Percentiles rank a stretch among this genome's conserved stretches.
These are phyloP conservation scores for Pantala flavescens DNA, from an alignment of 1,140 invertebrate species.

Conservation along the genomic window DNA sequence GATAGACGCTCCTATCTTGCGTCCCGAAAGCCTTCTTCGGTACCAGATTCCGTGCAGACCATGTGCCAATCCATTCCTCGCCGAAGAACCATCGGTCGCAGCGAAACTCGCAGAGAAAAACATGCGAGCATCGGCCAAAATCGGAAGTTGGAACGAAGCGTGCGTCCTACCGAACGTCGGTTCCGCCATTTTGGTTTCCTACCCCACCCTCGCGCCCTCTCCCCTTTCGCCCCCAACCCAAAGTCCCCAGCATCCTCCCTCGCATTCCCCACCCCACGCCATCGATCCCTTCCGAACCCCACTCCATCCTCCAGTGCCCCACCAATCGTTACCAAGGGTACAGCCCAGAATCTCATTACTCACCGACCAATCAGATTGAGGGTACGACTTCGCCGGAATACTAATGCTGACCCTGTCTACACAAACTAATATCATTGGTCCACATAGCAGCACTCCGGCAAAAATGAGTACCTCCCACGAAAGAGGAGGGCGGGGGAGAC, in stretches of 20 bases:
- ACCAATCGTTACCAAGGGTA: constrained; percentile 13
- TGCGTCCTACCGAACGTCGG: neutral
- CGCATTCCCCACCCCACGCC: neutral
- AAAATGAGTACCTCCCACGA: neutral
- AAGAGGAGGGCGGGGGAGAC: too few relatives aligned
- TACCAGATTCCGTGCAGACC: too few relatives aligned
- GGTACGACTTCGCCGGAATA: constrained; percentile 14
- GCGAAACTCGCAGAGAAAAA: too few relatives aligned
- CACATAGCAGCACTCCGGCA: constrained; percentile 19
- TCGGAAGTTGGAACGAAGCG: neutral
- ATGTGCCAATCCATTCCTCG: too few relatives aligned
- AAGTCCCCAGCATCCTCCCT: neutral
- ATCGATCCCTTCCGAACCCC: neutral
- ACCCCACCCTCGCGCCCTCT: too few relatives aligned
- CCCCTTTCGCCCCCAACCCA: too few relatives aligned
- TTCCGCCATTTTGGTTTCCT: neutral
- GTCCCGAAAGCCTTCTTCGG: too few relatives aligned
- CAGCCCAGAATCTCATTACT: constrained; percentile 15
- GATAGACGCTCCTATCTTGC: too few relatives aligned
- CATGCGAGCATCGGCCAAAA: neutral
- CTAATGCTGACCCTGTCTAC: constrained; percentile 19
- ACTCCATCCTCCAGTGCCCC: constrained; percentile 10
- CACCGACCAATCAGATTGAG: constrained; percentile 16
- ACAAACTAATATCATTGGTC: constrained; percentile 21
- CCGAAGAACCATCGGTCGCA: too few relatives aligned